A percentile compares a stretch with the other conserved stretches of the same genome.
Conservation (phyloP, 2,797 vertebrate genomes). For the Tragelaphus oryx region DNA sequence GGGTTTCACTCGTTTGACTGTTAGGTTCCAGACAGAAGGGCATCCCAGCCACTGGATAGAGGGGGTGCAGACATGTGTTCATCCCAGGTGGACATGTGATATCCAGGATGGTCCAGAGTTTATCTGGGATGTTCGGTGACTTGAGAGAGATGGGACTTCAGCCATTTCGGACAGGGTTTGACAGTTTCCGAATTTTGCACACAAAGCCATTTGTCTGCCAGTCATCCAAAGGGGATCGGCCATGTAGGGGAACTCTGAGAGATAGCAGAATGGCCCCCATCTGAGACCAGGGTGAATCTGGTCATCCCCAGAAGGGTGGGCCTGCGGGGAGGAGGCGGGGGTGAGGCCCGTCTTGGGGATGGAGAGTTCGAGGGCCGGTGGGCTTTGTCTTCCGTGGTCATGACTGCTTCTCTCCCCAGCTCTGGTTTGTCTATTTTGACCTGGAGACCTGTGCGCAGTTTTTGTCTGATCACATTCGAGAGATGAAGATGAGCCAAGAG, state of each 20-base stretch:
- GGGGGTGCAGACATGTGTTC: background rate
- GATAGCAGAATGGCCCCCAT: background rate
- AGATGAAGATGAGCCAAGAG: constrained; percentile 74
- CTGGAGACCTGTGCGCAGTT: constrained; percentile 76
- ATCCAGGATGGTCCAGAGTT: background rate
- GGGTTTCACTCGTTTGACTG: background rate
- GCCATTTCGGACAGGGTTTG: background rate
- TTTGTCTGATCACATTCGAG: constrained; percentile 70
- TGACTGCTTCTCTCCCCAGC: constrained; percentile 67
- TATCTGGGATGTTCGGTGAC: background rate
- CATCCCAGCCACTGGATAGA: background rate
- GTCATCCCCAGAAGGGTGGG: background rate
- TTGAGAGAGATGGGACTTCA: background rate
- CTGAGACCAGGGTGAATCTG: background rate
- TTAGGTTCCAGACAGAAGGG: background rate
- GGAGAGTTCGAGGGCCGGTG: background rate
- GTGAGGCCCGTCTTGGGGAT: accelerated
- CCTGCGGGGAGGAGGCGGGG: accelerated
- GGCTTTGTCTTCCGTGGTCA: background rate
- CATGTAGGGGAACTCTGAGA: background rate
- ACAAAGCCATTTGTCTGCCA: background rate
- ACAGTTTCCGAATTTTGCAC: background rate
- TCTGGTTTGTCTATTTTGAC: constrained; percentile 82
- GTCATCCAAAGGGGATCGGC: background rate
- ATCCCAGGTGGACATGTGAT: background rate